Evolutionary conservation across 2,888 invertebrate species (phyloP).

Genomic region (Drosophila phalerata): DNA sequence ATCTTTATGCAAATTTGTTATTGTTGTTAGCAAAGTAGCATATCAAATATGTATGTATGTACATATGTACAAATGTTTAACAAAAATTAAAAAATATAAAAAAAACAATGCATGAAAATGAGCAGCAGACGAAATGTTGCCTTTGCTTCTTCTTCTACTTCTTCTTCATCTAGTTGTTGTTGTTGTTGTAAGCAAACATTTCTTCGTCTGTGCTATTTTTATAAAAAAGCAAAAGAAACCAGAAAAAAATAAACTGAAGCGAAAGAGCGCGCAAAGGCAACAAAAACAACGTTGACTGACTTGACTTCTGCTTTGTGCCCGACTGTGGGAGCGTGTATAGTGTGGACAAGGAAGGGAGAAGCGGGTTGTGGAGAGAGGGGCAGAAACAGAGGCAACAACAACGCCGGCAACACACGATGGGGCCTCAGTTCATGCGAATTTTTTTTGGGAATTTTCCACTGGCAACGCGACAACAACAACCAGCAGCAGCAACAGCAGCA

Average conservation of each 20-base stretch:
- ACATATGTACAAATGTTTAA: background rate
- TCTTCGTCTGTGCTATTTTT: slow-evolving; percentile 78
- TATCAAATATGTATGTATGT: background rate
- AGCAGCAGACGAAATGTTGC: slow-evolving; percentile 27
- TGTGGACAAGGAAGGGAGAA: slow-evolving; percentile 2
- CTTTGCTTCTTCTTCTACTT: background rate
- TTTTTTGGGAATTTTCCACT: slow-evolving; percentile 80
- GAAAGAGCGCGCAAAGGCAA: slow-evolving; percentile 59
- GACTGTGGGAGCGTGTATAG: background rate
- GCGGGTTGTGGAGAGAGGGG: background rate
- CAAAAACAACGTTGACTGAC: slow-evolving; percentile 48
- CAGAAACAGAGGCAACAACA: slow-evolving; percentile 5
- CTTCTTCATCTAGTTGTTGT: slow-evolving; percentile 12
- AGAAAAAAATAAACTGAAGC: slow-evolving; percentile 40
- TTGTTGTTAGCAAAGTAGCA: slow-evolving; percentile 30
- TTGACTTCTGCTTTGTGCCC: slow-evolving; percentile 50
- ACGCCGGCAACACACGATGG: slow-evolving; percentile 57
- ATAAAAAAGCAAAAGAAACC: slow-evolving; percentile 49
- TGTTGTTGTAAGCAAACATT: slow-evolving; percentile 72
- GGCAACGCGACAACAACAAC: slow-evolving; percentile 58
- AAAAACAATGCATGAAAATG: slow-evolving; percentile 30
- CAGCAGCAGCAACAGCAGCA: slow-evolving; percentile 8
- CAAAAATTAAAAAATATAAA: slow-evolving; percentile 2
- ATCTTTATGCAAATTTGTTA: slow-evolving; percentile 47
- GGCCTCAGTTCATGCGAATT: slow-evolving; percentile 75